Evolutionary conservation across 1,140 invertebrate genomes (phyloP).

Genomic region (Zaprionus lachaisei): DNA sequence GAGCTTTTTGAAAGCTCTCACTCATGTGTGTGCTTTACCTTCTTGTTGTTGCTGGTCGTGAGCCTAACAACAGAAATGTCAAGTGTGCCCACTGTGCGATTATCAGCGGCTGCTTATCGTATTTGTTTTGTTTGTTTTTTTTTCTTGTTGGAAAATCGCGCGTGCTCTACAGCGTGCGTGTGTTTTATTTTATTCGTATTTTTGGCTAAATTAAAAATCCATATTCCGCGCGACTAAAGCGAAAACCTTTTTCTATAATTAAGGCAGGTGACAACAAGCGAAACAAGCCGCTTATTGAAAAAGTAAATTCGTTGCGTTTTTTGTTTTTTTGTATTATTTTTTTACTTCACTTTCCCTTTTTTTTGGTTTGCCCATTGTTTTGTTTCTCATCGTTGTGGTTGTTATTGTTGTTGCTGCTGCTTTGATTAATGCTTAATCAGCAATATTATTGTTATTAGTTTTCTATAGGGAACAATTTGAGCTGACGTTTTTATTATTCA

Average conservation of each 20-base stretch:
- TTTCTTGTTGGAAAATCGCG: conserved; percentile 28
- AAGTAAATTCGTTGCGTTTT: conserved; percentile 25
- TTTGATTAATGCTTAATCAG: conserved; percentile 82
- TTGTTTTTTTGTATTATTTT: conserved; percentile 33
- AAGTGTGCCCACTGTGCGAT: conserved; percentile 25
- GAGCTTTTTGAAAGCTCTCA: conserved; percentile 18
- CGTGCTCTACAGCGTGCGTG: conserved; percentile 18
- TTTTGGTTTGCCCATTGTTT: conserved; percentile 25
- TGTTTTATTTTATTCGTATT: conserved; percentile 37
- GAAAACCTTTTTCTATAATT: conserved; percentile 66
- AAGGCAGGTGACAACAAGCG: conserved; percentile 30
- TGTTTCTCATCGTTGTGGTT: conserved; percentile 34
- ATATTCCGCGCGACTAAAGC: conserved; percentile 41
- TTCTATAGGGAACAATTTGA: conserved; percentile 61
- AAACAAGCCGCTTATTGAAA: conserved; percentile 33
- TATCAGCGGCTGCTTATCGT: conserved; percentile 68
- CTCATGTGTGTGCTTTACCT: conserved; percentile 7
- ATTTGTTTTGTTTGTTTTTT: not conserved
- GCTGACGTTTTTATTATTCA: conserved; percentile 44
- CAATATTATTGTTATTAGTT: conserved; percentile 80
- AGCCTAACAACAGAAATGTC: conserved; percentile 33
- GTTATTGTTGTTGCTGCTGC: conserved; percentile 40
- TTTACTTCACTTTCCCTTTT: conserved; percentile 29
- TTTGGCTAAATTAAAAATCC: conserved; percentile 64
- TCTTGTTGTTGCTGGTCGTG: conserved; percentile 7